Evolutionary conservation across 2,113 vertebrate genomes (phyloP), one percentile per base, ranked within the genome.

Genomic region (Bujurquina vittata): DNA sequence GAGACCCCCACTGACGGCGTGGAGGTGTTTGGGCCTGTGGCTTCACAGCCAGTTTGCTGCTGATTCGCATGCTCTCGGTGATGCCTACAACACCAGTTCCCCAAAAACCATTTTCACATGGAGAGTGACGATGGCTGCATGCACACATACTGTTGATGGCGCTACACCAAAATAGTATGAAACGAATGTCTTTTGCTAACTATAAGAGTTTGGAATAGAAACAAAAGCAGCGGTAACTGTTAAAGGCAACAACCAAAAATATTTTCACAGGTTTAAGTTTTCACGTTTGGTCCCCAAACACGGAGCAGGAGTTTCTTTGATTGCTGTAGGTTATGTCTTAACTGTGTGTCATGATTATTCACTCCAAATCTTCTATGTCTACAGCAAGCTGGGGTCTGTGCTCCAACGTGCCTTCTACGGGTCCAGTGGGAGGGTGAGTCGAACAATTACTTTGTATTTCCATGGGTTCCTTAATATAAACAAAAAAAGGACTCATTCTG

Each of bases 371-470:
- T 60, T 90, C 49, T 87, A 3, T 90, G 12, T 90, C 76, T 63
- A 10, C 94, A 96, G 95, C 95, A 96, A 96, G 92, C 95, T 96
- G 96, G 95, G 95, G 92, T 96, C 95, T 92, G 95, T 96, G 92
- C 95, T 96, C 95, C 95, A 96, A 96, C 95, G 95, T 92, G 94
- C 94, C 89, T 96, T 96, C 90, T 96, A 96, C 76, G 95, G 95
- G 94, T 96, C 95, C 94, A 94, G 92, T 91, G 96, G 95, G 88
- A 95, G 92, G 93, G 95, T 96, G 92, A 96, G 94, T 95, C 46
- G 2, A 37, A 18, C 3, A 14, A 11, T 46, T 37, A 18, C 12
- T 57, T 56, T 58, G 35, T 0, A 0, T 37, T 7, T 56, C 57
- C 54, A 40, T 57, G 23, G 3, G 65, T 69, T 72, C 29, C 43